Evolutionary conservation across 2,888 invertebrate genomes (phyloP).

Genomic region (Brachylomia viminalis): DNA sequence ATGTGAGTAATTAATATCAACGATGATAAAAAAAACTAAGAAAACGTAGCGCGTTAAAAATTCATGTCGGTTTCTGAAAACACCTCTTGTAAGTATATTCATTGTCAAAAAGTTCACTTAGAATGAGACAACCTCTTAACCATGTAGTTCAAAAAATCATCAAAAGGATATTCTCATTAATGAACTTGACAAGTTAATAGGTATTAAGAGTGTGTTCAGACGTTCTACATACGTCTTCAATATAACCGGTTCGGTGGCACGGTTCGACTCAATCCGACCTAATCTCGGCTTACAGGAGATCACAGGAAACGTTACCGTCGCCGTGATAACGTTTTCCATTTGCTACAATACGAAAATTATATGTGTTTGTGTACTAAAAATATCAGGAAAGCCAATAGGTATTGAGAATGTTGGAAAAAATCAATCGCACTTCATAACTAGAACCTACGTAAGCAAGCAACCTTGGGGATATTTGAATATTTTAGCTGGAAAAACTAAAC

Average conservation of each 20-base stretch:
- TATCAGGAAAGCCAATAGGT: slow-evolving; percentile 2
- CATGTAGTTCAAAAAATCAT: not conserved
- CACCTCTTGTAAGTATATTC: no score
- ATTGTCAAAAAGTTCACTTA: not conserved
- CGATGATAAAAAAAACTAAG: not conserved
- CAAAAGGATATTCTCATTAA: slow-evolving; percentile 53
- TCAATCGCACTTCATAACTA: not conserved
- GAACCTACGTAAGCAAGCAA: not conserved
- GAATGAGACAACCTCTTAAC: not conserved
- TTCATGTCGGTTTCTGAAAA: not conserved
- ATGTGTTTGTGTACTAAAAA: slow-evolving; percentile 41
- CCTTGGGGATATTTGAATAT: not conserved
- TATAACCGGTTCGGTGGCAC: slow-evolving; percentile 74
- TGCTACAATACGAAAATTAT: slow-evolving; percentile 71
- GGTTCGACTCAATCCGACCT: slow-evolving; percentile 81
- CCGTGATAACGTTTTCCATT: slow-evolving; percentile 81
- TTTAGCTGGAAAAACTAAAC: no score
- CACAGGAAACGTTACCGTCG: slow-evolving; percentile 82
- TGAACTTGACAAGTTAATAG: slow-evolving; percentile 72
- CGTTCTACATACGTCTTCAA: slow-evolving; percentile 72
- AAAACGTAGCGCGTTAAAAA: not conserved
- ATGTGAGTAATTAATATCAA: not conserved
- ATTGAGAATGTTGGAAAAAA: not conserved
- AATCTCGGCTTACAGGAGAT: slow-evolving; percentile 86
- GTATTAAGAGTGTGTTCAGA: slow-evolving; percentile 71